Conservation (phyloP, 1,140 invertebrate genomes). For the Pinna nobilis region DNA sequence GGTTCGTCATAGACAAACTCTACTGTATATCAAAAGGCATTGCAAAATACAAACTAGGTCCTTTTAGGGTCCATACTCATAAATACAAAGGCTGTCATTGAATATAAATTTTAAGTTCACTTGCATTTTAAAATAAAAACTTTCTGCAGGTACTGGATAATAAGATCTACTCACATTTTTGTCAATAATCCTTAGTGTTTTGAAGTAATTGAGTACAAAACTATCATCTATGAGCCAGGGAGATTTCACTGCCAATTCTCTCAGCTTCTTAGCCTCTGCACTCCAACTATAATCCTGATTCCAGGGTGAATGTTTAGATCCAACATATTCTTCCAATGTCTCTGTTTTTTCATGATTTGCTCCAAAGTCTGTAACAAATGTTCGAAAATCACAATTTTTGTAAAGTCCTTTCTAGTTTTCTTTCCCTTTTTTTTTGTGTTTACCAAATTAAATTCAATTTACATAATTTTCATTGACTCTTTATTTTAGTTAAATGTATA, state of each 20-base stretch:
- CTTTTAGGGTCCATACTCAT: too few species aligned
- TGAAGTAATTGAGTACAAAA: slow-evolving; percentile 70
- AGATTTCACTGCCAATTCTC: slow-evolving; percentile 70
- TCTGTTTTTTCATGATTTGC: slow-evolving; percentile 68
- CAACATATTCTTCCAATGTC: slow-evolving; percentile 66
- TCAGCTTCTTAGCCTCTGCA: slow-evolving; percentile 65
- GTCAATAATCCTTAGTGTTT: slow-evolving; percentile 69
- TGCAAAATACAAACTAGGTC: too few species aligned
- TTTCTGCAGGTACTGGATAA: background rate
- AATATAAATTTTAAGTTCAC: too few species aligned
- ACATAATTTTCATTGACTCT: background rate
- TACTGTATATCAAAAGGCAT: too few species aligned
- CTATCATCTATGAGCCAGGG: slow-evolving; percentile 70
- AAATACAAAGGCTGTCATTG: too few species aligned
- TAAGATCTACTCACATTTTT: slow-evolving; percentile 59
- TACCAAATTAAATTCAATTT: background rate
- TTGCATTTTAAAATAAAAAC: background rate
- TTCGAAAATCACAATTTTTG: too few species aligned
- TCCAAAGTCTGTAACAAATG: slow-evolving; percentile 67
- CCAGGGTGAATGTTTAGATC: slow-evolving; percentile 69
- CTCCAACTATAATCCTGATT: slow-evolving; percentile 73
- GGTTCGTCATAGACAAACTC: too few species aligned
- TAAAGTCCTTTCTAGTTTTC: background rate
- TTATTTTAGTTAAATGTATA: background rate
- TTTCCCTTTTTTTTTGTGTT: background rate